These are phyloP conservation scores for Platichthys stellatus DNA, from an alignment of 2,113 vertebrate genomes.

Conservation along the genomic window DNA sequence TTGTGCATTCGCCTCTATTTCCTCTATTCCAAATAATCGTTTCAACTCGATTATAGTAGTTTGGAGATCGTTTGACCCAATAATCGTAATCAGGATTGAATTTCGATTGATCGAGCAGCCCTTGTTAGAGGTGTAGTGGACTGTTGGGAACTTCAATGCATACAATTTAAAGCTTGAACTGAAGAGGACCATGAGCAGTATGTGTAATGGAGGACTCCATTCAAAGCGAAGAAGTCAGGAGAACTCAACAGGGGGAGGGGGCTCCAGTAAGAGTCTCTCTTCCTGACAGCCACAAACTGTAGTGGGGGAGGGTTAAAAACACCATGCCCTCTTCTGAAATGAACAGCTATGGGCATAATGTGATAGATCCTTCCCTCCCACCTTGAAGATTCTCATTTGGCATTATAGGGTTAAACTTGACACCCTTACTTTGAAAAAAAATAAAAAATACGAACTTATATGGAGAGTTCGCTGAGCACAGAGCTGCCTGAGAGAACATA, in stretches of 20 bases:
- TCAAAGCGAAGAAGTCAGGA: conserved; percentile 61
- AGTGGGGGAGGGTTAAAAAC: conserved; percentile 74
- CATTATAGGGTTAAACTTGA: conserved; percentile 1
- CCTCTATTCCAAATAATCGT: too few species aligned
- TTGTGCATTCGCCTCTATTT: too few species aligned
- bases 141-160: conserved; percentile 17
- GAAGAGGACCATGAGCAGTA: conserved; percentile 46
- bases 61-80: too few species aligned
- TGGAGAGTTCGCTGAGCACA: conserved; percentile 14
- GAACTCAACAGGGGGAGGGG: conserved; percentile 67
- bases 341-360: conserved; percentile 46
- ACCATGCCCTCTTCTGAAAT: conserved; percentile 61
- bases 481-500: conserved; percentile 10
- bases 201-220: conserved; percentile 71
- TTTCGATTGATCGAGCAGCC: too few species aligned
- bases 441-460: neutral
- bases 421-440: conserved; percentile 8
- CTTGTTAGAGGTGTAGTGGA: neutral
- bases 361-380: conserved; percentile 56
- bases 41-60: too few species aligned
- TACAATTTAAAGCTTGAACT: conserved; percentile 62
- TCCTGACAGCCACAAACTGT: conserved; percentile 61
- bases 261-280: conserved; percentile 56
- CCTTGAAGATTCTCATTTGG: conserved; percentile 19
- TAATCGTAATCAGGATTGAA: too few species aligned